Conservation (phyloP, 2,797 vertebrate genomes). For the Bradypus variegatus region DNA sequence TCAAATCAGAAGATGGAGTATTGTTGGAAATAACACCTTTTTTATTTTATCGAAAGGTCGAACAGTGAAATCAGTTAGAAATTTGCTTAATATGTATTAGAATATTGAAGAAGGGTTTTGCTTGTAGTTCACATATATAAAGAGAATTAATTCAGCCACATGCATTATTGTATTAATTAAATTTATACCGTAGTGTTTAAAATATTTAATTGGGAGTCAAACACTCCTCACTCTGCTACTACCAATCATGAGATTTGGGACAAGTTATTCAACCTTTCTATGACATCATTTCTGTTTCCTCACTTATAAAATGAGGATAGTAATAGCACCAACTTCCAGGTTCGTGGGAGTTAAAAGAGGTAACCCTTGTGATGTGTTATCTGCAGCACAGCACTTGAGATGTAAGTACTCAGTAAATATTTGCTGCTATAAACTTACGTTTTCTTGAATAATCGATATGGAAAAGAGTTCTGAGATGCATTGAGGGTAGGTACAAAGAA, state of each 20-base stretch:
- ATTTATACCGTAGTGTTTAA: conserved; percentile 13
- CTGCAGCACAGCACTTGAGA: neutral
- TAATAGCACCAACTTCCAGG: neutral
- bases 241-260: neutral
- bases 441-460: neutral
- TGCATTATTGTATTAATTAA: conserved; percentile 36
- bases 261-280: neutral
- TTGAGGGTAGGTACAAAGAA: neutral
- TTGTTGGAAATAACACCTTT: conserved; percentile 18
- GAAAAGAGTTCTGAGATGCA: conserved; percentile 17
- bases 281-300: neutral
- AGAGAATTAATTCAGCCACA: neutral
- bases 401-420: neutral
- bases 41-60: conserved; percentile 11
- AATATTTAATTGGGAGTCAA: conserved; percentile 16
- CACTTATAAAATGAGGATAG: neutral
- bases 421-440: neutral
- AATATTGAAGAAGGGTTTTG: conserved; percentile 19
- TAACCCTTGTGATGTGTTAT: neutral
- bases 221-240: neutral
- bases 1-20: neutral
- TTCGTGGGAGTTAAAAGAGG: neutral
- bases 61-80: conserved; percentile 15
- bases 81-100: conserved; percentile 6
- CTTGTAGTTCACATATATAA: neutral